Conservation (phyloP, 1,140 invertebrate genomes). For the Drosophila mauritiana region DNA sequence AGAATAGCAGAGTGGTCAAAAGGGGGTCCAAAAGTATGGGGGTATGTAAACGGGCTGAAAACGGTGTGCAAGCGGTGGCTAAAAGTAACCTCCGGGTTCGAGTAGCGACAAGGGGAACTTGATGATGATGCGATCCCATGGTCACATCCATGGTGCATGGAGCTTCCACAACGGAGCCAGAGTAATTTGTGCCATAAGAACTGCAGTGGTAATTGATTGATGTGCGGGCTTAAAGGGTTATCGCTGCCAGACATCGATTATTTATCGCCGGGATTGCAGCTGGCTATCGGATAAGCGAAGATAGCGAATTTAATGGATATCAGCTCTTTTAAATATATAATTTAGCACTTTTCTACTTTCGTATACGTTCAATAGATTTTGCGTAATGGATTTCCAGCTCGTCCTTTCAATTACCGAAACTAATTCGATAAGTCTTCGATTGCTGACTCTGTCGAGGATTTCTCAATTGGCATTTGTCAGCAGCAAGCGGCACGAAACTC, state of each 20-base stretch:
- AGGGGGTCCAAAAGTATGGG: background rate
- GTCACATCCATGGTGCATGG: constrained; percentile 18
- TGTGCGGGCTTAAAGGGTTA: constrained; percentile 21
- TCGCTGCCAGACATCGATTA: constrained; percentile 26
- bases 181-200: constrained; percentile 33
- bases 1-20: constrained; percentile 1
- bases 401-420: constrained; percentile 29
- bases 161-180: constrained; percentile 18
- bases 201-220: constrained; percentile 35
- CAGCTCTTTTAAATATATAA: background rate
- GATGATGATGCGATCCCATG: constrained; percentile 13
- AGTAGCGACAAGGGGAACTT: background rate
- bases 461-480: constrained; percentile 48
- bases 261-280: constrained; percentile 20
- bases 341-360: background rate
- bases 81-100: constrained; percentile 1
- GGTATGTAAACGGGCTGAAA: background rate
- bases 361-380: background rate
- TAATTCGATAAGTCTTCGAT: constrained; percentile 45
- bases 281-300: background rate
- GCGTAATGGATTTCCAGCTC: constrained; percentile 20
- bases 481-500: background rate
- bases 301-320: background rate
- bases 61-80: constrained; percentile 18
- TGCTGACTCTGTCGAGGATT: constrained; percentile 40